phyloP scores from a whole-genome alignment of 2,113 vertebrate species.

The Dromiciops gliroides region DNA sequence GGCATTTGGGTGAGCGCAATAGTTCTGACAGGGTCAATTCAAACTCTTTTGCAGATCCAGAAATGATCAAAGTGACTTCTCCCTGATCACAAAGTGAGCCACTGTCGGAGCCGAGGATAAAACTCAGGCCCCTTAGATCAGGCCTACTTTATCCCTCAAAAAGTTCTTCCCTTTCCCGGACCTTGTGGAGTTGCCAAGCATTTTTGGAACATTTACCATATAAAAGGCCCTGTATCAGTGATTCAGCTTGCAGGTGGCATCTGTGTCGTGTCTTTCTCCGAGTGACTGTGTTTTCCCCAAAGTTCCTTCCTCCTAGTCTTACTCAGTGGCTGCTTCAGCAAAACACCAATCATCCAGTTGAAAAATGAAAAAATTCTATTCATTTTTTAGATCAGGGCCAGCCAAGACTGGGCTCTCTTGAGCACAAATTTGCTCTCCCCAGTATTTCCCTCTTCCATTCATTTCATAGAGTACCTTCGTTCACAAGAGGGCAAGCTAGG shows the following conservation, averaged over 20 bases:
- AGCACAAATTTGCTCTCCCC: too few relatives aligned
- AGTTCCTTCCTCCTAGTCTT: background rate
- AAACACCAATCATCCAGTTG: background rate
- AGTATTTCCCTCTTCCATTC: too few relatives aligned
- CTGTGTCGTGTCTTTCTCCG: background rate
- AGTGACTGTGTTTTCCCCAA: slow-evolving; percentile 23
- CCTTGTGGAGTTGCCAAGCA: background rate
- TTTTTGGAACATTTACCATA: too few relatives aligned
- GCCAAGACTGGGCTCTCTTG: too few relatives aligned
- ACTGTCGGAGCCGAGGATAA: background rate
- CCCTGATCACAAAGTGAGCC: background rate
- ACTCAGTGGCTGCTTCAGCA: background rate
- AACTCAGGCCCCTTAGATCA: background rate
- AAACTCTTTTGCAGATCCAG: background rate
- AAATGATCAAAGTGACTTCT: background rate
- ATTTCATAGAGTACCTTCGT: too few relatives aligned
- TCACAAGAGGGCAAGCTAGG: too few relatives aligned
- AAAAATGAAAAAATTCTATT: slow-evolving; percentile 5
- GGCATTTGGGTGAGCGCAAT: slow-evolving; percentile 17
- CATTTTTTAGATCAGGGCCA: background rate
- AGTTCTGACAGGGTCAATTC: background rate
- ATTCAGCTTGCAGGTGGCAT: background rate
- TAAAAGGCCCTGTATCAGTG: background rate
- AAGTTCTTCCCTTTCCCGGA: background rate
- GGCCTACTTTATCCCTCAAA: background rate